These are phyloP conservation scores for Salpingus planirostris DNA, from an alignment of 2,888 invertebrate species.

Conservation along the genomic window DNA sequence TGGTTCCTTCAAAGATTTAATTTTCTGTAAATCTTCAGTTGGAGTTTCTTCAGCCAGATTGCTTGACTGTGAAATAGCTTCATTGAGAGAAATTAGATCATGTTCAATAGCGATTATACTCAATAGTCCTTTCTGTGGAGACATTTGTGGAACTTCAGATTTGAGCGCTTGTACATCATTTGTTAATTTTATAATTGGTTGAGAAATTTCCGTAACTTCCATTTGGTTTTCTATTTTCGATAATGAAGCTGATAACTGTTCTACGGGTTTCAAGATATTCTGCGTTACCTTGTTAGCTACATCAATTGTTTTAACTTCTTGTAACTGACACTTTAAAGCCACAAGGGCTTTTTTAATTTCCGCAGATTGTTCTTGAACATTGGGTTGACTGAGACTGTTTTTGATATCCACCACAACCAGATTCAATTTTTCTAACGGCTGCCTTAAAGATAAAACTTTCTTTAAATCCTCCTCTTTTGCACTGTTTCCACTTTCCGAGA, in stretches of 20 bases:
- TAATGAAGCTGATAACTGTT: background rate
- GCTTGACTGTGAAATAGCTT: background rate
- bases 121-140: background rate
- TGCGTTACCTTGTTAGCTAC: background rate
- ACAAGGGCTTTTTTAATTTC: conserved; percentile 13
- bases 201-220: no score
- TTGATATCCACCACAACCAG: conserved; percentile 14
- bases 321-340: conserved; percentile 13
- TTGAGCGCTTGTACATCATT: background rate
- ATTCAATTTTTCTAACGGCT: conserved; percentile 19
- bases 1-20: conserved; percentile 4
- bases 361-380: conserved; percentile 14
- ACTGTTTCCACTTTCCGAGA: no score
- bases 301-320: conserved; percentile 1
- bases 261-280: background rate
- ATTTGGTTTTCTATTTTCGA: background rate
- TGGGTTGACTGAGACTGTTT: conserved; percentile 11
- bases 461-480: background rate
- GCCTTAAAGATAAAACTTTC: conserved; percentile 9
- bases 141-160: background rate
- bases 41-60: background rate
- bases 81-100: background rate
- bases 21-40: background rate
- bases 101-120: background rate
- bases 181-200: background rate